Evolutionary conservation across 2,797 vertebrate species (phyloP).

Genomic region (Alauda arvensis): DNA sequence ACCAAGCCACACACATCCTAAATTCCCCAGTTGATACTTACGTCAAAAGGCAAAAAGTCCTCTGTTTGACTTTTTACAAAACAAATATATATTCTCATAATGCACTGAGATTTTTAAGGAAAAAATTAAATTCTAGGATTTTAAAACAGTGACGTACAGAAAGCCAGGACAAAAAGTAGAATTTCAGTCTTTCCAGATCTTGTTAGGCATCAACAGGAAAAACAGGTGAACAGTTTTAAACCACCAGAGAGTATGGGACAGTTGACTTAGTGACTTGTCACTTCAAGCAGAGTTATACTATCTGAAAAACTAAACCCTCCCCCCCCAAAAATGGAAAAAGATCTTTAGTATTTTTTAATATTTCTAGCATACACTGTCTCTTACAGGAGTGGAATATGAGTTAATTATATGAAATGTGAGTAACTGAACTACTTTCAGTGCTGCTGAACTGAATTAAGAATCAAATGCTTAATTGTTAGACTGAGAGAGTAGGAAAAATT

Average conservation of each 20-base stretch:
- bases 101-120: not conserved
- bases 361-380: not conserved
- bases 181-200: not conserved
- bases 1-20: not conserved
- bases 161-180: not conserved
- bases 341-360: not conserved
- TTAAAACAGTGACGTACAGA: not conserved
- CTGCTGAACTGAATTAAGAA: not conserved
- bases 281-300: not conserved
- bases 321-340: too few relatives aligned
- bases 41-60: not conserved
- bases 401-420: not conserved
- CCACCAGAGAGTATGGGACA: not conserved
- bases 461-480: not conserved
- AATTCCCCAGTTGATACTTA: not conserved
- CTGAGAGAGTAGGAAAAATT: not conserved
- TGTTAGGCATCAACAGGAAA: not conserved
- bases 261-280: not conserved
- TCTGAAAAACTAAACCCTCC: not conserved
- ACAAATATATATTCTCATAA: not conserved
- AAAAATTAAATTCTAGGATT: not conserved
- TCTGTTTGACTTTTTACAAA: constrained; percentile 6
- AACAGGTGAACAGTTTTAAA: not conserved
- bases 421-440: not conserved
- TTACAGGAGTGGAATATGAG: not conserved